Evolutionary conservation across 2,888 invertebrate genomes (phyloP), one percentile per base, ranked within the genome.

Genomic region (Acutogordius australiensis): DNA sequence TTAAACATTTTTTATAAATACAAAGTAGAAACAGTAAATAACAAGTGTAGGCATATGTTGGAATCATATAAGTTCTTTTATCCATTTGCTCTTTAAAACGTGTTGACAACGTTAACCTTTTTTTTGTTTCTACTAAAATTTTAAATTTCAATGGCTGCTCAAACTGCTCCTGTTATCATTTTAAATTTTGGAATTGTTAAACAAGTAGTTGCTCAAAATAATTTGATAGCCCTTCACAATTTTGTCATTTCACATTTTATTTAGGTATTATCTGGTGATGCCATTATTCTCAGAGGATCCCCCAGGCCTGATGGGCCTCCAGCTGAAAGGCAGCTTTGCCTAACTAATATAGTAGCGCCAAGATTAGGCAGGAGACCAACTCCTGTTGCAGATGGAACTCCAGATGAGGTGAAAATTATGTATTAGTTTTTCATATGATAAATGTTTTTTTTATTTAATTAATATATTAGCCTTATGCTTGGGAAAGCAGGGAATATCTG

Each of bases 401-500:
- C 51, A n/a, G 51, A 51, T 51, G 51, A 51, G 23, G 51, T 51
- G 23, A 51, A n/a, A 13, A 13, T 37, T 18, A 37, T 37, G 37
- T 37, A 13, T 37, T 37, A 13, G 18, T 37, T 37, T 37, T 13
- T 37, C 8, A n/a, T 28, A 56, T n/a, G n/a, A n/a, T 18, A 51
- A 28, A 30, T 60, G 18, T 60, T 57, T 58, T 60, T n/a, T n/a
- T n/a, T 60, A 23, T 18, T 58, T 60, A 61, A 69, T 67, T 30
- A 58, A 70, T 78, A 76, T 65, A 67, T 60, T 64, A 94, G 73
- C 84, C 91, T 1, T 94, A 77, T 75, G 91, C 90, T 0, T 97
- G 91, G 90, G 91, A 94, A 69, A 84, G 91, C 1, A 79, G 94
- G 61, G 94, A 97, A 73, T 91, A 81, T 68, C 75, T 97, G 59